A percentile compares a stretch with the other conserved stretches of the same genome.
Evolutionary conservation across 2,888 invertebrate genomes (phyloP).

Genomic region (Polydrusus cervinus): DNA sequence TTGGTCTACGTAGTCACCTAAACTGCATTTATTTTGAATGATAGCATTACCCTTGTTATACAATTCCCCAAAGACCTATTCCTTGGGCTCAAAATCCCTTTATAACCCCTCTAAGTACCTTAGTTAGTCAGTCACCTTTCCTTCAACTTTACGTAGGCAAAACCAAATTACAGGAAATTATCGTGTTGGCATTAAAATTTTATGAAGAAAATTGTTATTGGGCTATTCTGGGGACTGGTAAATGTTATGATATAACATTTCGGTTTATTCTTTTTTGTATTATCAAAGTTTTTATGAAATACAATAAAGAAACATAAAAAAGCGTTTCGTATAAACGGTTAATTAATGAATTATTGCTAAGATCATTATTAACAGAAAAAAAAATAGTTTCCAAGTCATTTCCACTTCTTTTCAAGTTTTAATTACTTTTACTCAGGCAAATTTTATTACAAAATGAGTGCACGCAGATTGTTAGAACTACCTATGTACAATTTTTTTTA

Average conservation of each 20-base stretch:
- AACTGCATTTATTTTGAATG: conserved; percentile 47
- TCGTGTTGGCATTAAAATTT: conserved; percentile 35
- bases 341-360: conserved; percentile 19
- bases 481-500: neutral
- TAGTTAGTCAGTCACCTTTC: conserved; percentile 46
- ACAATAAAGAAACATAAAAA: conserved; percentile 1
- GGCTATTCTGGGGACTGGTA: conserved; percentile 3
- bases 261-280: neutral
- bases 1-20: conserved; percentile 25
- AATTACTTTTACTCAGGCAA: neutral
- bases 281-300: conserved; percentile 12
- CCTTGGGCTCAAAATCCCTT: conserved; percentile 41
- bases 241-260: conserved; percentile 12
- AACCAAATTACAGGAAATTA: conserved; percentile 36
- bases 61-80: conserved; percentile 40
- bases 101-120: conserved; percentile 46
- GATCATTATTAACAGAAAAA: conserved; percentile 10
- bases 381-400: conserved; percentile 9
- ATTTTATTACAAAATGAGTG: neutral
- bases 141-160: conserved; percentile 29
- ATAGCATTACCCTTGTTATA: conserved; percentile 46
- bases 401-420: neutral
- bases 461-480: neutral
- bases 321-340: neutral
- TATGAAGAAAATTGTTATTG: conserved; percentile 21